Percentiles rank a stretch among this genome's conserved stretches.
Conservation (phyloP, 2,797 vertebrate genomes). For the Gymnothorax javanicus region DNA sequence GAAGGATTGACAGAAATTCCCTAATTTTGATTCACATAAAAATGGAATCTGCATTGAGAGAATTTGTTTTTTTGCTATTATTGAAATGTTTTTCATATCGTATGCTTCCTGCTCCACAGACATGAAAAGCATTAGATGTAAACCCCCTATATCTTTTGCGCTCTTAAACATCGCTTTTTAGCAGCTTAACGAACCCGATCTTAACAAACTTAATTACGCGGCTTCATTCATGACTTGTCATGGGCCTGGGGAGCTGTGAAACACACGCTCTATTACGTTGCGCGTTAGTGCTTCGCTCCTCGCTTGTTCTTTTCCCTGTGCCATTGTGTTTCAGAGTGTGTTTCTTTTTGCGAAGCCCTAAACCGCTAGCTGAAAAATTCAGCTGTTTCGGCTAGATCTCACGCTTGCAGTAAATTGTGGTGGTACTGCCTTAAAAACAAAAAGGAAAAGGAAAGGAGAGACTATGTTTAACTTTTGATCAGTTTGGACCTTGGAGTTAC, state of each 20-base stretch:
- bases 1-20: background rate
- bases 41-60: background rate
- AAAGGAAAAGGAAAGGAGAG: slow-evolving; percentile 49
- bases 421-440: slow-evolving; percentile 65
- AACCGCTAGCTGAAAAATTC: slow-evolving; percentile 60
- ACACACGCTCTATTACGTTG: slow-evolving; percentile 58
- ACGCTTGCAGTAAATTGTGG: slow-evolving; percentile 66
- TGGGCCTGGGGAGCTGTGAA: slow-evolving; percentile 72
- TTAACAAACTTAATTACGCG: slow-evolving; percentile 67
- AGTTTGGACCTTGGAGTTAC: slow-evolving; percentile 65
- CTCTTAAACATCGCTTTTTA: slow-evolving; percentile 34
- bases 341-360: slow-evolving; percentile 51
- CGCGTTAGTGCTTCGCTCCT: slow-evolving; percentile 58
- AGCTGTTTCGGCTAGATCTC: slow-evolving; percentile 77
- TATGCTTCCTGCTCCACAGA: background rate
- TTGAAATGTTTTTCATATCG: background rate
- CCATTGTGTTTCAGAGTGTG: slow-evolving; percentile 42
- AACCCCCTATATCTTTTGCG: slow-evolving; percentile 5
- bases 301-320: slow-evolving; percentile 66
- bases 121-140: background rate
- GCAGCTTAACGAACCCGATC: slow-evolving; percentile 58
- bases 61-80: background rate
- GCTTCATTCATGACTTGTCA: slow-evolving; percentile 65
- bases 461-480: slow-evolving; percentile 67
- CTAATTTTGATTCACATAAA: background rate